phyloP scores from a whole-genome alignment of 1,140 invertebrate species.

The Phymastichus coffea region DNA sequence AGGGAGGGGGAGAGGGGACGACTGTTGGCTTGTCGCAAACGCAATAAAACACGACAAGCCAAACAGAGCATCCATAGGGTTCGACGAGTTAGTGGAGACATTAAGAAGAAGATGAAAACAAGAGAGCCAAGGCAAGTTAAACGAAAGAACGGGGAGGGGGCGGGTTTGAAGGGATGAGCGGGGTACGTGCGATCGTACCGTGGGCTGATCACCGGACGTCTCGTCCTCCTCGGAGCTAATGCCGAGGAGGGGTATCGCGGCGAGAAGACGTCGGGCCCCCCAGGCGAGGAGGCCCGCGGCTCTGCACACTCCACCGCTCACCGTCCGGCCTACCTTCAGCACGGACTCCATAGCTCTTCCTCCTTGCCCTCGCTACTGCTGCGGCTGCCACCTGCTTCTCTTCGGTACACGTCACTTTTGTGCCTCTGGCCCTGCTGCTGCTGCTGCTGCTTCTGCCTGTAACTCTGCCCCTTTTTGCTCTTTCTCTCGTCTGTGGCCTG shows the following conservation, averaged over 20 bases:
- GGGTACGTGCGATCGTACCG: no score
- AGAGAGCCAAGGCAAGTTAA: no score
- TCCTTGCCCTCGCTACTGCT: neutral
- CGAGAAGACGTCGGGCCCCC: constrained; percentile 46
- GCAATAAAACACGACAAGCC: no score
- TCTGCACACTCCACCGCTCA: constrained; percentile 46
- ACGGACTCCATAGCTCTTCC: constrained; percentile 48
- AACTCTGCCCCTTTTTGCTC: neutral
- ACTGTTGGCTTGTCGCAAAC: no score
- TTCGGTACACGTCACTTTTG: neutral
- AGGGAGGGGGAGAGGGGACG: no score
- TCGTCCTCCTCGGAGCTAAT: constrained; percentile 6
- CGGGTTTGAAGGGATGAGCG: no score
- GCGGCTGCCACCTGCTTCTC: neutral
- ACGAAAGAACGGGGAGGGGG: neutral
- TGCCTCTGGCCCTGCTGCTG: neutral
- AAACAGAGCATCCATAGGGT: constrained; percentile 27
- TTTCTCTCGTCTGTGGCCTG: neutral
- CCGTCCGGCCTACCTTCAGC: constrained; percentile 46
- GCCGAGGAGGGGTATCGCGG: constrained; percentile 48
- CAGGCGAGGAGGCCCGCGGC: constrained; percentile 45
- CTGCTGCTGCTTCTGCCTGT: neutral
- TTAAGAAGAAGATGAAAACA: no score
- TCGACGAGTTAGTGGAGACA: neutral
- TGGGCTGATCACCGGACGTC: neutral